These are phyloP conservation scores for Siderastrea siderea DNA, from an alignment of 92 coral and sea anemone species.

Conservation along the genomic window DNA sequence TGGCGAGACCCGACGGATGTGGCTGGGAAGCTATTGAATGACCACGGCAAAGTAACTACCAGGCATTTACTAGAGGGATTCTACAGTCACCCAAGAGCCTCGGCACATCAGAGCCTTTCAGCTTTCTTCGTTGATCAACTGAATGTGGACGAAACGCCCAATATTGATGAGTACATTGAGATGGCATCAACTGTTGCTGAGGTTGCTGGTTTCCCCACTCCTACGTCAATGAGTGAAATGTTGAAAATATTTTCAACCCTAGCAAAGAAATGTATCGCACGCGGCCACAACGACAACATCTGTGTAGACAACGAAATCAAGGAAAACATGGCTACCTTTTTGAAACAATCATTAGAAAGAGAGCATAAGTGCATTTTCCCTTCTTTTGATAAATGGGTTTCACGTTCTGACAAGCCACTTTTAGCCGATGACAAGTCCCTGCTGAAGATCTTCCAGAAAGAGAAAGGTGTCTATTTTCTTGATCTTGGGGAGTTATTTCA, in stretches of 20 bases:
- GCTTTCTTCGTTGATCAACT: slow-evolving; percentile 67
- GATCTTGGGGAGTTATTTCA: slow-evolving; percentile 57
- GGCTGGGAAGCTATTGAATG: slow-evolving; percentile 28
- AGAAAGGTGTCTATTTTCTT: slow-evolving; percentile 80
- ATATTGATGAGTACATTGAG: slow-evolving; percentile 84
- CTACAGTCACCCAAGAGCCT: slow-evolving; percentile 48
- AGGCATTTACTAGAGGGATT: slow-evolving; percentile 67
- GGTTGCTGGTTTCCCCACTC: slow-evolving; percentile 76
- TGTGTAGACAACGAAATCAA: slow-evolving; percentile 27
- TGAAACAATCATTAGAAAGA: slow-evolving; percentile 48
- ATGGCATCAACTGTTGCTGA: slow-evolving; percentile 80
- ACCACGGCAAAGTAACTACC: slow-evolving; percentile 38
- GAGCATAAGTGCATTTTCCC: slow-evolving; percentile 78
- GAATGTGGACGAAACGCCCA: slow-evolving; percentile 81
- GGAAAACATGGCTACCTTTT: slow-evolving; percentile 33
- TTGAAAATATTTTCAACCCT: slow-evolving; percentile 81
- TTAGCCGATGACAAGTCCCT: slow-evolving; percentile 78
- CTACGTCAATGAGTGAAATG: slow-evolving; percentile 67
- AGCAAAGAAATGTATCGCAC: slow-evolving; percentile 67
- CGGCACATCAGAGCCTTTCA: slow-evolving; percentile 15
- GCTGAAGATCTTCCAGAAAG: slow-evolving; percentile 75
- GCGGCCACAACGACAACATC: slow-evolving; percentile 11
- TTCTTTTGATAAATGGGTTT: slow-evolving; percentile 77
- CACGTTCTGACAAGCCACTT: slow-evolving; percentile 83
- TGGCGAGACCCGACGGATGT: slow-evolving; percentile 92